These are phyloP conservation scores for Mallotus villosus DNA, from an alignment of 2,797 vertebrate genomes.

Conservation along the genomic window DNA sequence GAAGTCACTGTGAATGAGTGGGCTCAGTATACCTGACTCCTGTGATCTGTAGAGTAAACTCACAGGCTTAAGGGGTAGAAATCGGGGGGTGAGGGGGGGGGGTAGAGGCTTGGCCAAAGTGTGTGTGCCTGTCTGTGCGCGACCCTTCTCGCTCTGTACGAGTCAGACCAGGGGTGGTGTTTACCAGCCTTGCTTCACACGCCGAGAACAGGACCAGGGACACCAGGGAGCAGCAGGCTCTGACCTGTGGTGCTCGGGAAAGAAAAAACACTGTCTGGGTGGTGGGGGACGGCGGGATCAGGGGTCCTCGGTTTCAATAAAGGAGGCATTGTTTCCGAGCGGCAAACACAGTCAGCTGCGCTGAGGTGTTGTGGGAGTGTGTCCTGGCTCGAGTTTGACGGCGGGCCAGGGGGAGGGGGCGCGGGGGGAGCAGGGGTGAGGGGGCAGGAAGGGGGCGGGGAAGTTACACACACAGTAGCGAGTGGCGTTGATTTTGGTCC, in stretches of 20 bases:
- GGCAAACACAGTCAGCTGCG: slow-evolving; percentile 45
- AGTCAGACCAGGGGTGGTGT: slow-evolving; percentile 11
- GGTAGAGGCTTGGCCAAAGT: neutral
- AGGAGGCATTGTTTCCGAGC: slow-evolving; percentile 60
- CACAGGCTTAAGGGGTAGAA: neutral
- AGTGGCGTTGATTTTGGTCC: slow-evolving; percentile 17
- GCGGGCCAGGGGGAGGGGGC: neutral
- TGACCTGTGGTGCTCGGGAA: slow-evolving; percentile 36
- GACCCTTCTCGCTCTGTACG: neutral
- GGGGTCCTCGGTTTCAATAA: slow-evolving; percentile 46
- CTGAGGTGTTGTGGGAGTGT: slow-evolving; percentile 54
- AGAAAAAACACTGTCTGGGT: slow-evolving; percentile 28
- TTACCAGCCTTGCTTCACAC: slow-evolving; percentile 2
- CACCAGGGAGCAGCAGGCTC: slow-evolving; percentile 16
- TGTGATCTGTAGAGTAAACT: slow-evolving; percentile 52
- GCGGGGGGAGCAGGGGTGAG: neutral
- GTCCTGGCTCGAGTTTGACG: slow-evolving; percentile 26
- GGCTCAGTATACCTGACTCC: slow-evolving; percentile 42
- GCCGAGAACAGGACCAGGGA: slow-evolving; percentile 26
- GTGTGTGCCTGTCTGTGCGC: slow-evolving; percentile 24
- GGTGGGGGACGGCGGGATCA: too few relatives aligned
- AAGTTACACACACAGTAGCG: slow-evolving; percentile 5
- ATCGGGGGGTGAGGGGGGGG: neutral
- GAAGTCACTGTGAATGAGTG: slow-evolving; percentile 33
- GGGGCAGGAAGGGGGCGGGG: neutral